Conservation (phyloP, 2,113 vertebrate species). For the Macrotis lagotis region DNA sequence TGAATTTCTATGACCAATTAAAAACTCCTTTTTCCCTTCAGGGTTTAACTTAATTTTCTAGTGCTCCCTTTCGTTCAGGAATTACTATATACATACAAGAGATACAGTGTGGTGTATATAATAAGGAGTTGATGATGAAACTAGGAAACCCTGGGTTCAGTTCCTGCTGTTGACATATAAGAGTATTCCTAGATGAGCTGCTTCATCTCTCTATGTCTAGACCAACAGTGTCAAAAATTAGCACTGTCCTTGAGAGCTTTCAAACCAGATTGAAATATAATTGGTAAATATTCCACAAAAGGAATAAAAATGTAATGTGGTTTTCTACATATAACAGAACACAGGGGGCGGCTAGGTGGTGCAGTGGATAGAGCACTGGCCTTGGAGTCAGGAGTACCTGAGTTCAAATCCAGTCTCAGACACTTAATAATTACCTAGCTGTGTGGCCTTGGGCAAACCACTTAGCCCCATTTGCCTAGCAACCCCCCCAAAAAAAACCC, state of each 20-base stretch:
- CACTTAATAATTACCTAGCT: too few relatives aligned
- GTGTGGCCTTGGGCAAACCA: too few relatives aligned
- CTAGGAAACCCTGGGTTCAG: background rate
- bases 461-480: too few relatives aligned
- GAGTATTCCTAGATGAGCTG: background rate
- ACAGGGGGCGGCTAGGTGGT: too few relatives aligned
- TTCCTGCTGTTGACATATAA: background rate
- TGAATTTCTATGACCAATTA: background rate
- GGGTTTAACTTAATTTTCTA: background rate
- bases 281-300: background rate
- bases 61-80: background rate
- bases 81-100: background rate
- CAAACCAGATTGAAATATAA: background rate
- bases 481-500: too few relatives aligned
- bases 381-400: too few relatives aligned
- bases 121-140: background rate
- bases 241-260: background rate
- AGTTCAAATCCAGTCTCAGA: too few relatives aligned
- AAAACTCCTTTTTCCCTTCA: background rate
- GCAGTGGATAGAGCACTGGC: too few relatives aligned
- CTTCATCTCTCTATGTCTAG: background rate
- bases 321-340: too few relatives aligned
- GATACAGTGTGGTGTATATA: background rate
- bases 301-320: background rate
- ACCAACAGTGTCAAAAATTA: background rate